Conservation (phyloP, 2,113 vertebrate species). For the Galeopterus variegatus region DNA sequence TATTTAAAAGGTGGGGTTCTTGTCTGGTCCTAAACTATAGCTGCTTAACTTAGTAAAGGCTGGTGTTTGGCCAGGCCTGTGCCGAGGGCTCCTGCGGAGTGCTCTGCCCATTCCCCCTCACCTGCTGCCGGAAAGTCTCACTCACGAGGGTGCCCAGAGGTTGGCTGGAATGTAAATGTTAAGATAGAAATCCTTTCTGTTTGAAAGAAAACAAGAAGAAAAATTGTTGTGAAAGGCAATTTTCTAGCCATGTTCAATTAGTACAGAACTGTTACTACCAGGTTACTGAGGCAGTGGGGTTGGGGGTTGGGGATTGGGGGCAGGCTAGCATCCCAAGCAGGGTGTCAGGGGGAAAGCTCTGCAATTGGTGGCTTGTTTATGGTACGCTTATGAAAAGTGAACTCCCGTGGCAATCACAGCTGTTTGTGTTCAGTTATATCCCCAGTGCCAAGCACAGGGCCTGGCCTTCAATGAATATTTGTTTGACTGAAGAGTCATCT, state of each 20-base stretch:
- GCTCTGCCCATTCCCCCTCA: not conserved
- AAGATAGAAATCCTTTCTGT: conserved; percentile 45
- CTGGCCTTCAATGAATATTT: not conserved
- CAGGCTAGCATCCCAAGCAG: not conserved
- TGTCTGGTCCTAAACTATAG: conserved; percentile 26
- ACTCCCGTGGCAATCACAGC: accelerated
- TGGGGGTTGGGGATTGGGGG: not conserved
- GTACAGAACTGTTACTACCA: not conserved
- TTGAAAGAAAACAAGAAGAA: not conserved
- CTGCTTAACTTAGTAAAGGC: not conserved
- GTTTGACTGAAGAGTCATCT: not conserved
- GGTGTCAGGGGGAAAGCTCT: not conserved
- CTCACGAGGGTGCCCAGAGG: not conserved
- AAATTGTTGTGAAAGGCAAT: not conserved
- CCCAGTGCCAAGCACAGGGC: not conserved
- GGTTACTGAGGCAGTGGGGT: not conserved
- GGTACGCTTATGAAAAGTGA: not conserved
- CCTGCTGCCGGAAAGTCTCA: not conserved
- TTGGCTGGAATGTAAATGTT: not conserved
- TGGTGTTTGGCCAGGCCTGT: not conserved
- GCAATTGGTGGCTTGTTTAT: not conserved
- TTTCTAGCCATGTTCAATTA: conserved; percentile 19
- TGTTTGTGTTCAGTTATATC: not conserved
- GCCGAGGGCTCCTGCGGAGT: not conserved
- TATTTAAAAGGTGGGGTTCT: not conserved